These are phyloP conservation scores for Megaceryle torquata DNA, from an alignment of 2,113 vertebrate species.

Conservation along the genomic window DNA sequence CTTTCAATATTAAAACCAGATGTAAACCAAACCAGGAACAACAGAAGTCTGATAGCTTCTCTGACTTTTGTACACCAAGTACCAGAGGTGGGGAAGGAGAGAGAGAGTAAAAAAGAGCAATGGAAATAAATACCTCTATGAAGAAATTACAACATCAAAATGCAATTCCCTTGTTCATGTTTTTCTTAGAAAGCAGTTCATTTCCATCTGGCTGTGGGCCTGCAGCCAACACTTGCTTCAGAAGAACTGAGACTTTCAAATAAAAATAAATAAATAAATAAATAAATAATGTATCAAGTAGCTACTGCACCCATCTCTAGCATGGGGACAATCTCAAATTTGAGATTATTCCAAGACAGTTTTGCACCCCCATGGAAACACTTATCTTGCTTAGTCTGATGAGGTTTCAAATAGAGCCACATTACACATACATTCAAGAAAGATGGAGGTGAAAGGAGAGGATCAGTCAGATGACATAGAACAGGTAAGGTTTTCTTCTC, in stretches of 20 bases:
- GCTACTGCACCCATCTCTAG: not conserved
- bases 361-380: not conserved
- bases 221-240: constrained; percentile 57
- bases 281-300: constrained; percentile 9
- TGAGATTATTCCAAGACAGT: constrained; percentile 4
- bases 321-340: not conserved
- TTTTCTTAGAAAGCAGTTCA: constrained; percentile 77
- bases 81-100: not conserved
- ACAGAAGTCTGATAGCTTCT: constrained; percentile 28
- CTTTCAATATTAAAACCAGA: constrained; percentile 20
- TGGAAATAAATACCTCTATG: constrained; percentile 42
- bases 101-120: not conserved
- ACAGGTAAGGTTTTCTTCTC: constrained; percentile 41
- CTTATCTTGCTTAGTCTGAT: constrained; percentile 27
- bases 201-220: constrained; percentile 62
- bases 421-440: not conserved
- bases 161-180: constrained; percentile 60
- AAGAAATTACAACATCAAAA: constrained; percentile 67
- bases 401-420: not conserved
- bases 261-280: not conserved
- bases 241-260: constrained; percentile 61
- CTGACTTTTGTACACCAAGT: constrained; percentile 34
- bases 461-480: constrained; percentile 3
- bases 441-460: not conserved
- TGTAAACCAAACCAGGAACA: not conserved